Percentiles rank a stretch among this genome's conserved stretches.
Conservation (phyloP, 1,140 invertebrate species). For the Drosophila ercepeae region DNA sequence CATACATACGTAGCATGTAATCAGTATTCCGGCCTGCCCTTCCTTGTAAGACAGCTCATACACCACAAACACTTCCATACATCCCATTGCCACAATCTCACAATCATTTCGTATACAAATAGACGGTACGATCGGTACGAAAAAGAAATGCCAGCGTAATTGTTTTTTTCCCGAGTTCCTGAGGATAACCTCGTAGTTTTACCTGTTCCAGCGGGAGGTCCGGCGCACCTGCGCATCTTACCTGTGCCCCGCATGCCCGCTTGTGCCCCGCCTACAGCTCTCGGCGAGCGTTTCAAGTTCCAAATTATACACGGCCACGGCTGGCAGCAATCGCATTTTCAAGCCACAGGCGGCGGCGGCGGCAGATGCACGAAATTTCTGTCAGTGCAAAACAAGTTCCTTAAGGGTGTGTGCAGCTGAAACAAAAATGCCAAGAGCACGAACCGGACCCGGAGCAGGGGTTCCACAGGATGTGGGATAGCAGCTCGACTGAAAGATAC, state of each 20-base stretch:
- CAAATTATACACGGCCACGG: conserved; percentile 41
- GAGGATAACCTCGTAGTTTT: conserved; percentile 49
- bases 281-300: conserved; percentile 19
- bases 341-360: conserved; percentile 2
- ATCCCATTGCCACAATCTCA: conserved; percentile 7
- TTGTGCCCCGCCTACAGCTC: conserved; percentile 17
- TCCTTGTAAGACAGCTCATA: conserved; percentile 8
- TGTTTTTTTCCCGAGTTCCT: conserved; percentile 20
- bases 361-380: conserved; percentile 49
- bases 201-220: conserved; percentile 33
- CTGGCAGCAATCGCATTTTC: conserved; percentile 41
- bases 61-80: conserved; percentile 27
- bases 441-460: conserved; percentile 2
- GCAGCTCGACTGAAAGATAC: background rate
- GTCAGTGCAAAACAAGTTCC: conserved; percentile 74
- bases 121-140: conserved; percentile 19
- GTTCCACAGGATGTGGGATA: conserved; percentile 9
- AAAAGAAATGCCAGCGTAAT: conserved; percentile 36
- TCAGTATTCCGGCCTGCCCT: conserved; percentile 52
- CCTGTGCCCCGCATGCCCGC: conserved; percentile 23
- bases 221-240: conserved; percentile 58
- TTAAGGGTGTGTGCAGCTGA: conserved; percentile 61
- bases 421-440: conserved; percentile 24
- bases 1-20: conserved; percentile 66
- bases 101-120: conserved; percentile 27